Evolutionary conservation across 1,140 invertebrate species (phyloP), one percentile per base, ranked within the genome.

Genomic region (Brachionus plicatilis): DNA sequence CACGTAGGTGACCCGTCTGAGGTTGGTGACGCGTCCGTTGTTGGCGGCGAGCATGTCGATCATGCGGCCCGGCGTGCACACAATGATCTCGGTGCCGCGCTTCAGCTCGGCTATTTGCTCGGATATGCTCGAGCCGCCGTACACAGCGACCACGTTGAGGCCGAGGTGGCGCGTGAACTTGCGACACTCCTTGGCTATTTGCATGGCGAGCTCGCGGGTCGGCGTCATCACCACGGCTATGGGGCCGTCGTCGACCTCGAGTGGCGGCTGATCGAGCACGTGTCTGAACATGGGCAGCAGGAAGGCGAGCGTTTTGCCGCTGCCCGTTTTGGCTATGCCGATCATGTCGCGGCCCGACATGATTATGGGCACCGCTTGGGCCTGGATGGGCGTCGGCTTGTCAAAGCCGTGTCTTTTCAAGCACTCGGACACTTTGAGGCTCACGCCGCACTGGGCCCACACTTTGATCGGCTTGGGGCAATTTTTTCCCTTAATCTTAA

Each of bases 11-110:
- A 97, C 95, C 45, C 98, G 90, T 29, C 94, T 91, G 47, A 99
- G 90, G 91, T 99, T 99, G 0, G 98, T 99, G 0, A 99, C 97
- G 85, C 95, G 92, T 0, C 96, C 97, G 83, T 94, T 95, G 89
- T 99, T 99, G 4, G 97, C 97, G 0, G 96, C 95, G 76, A 99
- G 89, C 96, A 99, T 99, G 88, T 99, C 98, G 87, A 99, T 99
- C 97, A 99, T 99, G 85, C 98, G 92, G 0, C 98, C 98, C 0
- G 98, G 97, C 0, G 98, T 99, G 87, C 97, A 99, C 0, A 99
- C 97, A 85, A 99, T 97, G 84, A 99, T 97, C 90, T 99, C 97
- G 0, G 96, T 95, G 17, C 97, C 97, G 70, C 96, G 92, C 89
- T 99, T 99, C 72, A 99, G 88, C 89, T 99, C 97, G 0, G 97